Conservation (phyloP, 2,888 invertebrate genomes). For the Microplitis manilae region DNA sequence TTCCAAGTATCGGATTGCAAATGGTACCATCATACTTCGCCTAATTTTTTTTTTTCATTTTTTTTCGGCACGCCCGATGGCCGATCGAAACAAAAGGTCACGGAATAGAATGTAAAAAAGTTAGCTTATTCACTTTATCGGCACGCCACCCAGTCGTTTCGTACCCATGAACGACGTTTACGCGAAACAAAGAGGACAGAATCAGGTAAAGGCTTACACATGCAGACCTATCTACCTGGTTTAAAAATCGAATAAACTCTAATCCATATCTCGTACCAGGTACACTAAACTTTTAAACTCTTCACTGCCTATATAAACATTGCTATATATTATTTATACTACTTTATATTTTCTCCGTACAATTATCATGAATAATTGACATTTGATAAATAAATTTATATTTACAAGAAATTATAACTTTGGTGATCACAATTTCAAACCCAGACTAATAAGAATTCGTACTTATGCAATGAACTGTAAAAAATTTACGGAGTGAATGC, state of each 20-base stretch:
- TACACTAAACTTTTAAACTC: conserved; percentile 28
- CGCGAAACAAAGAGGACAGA: conserved; percentile 3
- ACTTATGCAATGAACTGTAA: too few relatives aligned
- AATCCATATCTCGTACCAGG: conserved; percentile 53
- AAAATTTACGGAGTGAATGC: too few relatives aligned
- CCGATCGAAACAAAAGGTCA: conserved; percentile 47
- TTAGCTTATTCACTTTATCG: conserved; percentile 49
- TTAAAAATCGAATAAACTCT: conserved; percentile 21
- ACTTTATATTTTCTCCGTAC: too few relatives aligned
- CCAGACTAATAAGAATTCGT: too few relatives aligned
- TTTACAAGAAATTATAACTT: too few relatives aligned
- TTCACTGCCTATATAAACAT: conserved; percentile 28
- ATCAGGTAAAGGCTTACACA: conserved; percentile 2
- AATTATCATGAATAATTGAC: too few relatives aligned
- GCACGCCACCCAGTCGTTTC: conserved; percentile 54
- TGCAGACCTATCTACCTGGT: not conserved
- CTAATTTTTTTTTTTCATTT: not conserved
- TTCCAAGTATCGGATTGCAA: conserved; percentile 13
- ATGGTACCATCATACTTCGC: conserved; percentile 11
- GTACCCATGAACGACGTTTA: conserved; percentile 43
- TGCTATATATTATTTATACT: too few relatives aligned
- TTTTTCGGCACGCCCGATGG: conserved; percentile 33
- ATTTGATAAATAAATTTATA: too few relatives aligned
- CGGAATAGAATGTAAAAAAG: conserved; percentile 30
- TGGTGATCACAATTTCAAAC: too few relatives aligned